Evolutionary conservation across 2,113 vertebrate genomes (phyloP), one percentile per base, ranked within the genome.

Genomic region (Camelus bactrianus): DNA sequence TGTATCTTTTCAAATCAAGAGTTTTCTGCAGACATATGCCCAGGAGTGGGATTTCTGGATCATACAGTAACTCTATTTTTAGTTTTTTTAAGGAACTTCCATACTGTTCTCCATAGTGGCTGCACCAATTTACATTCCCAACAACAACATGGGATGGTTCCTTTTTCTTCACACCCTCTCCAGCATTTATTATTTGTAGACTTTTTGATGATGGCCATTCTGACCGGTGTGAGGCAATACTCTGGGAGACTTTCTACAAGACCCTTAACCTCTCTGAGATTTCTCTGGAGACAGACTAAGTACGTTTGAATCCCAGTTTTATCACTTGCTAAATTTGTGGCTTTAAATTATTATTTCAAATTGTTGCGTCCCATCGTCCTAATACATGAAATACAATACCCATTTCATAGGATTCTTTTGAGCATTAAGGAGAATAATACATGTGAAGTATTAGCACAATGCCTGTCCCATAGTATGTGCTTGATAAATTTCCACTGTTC

Each of bases 301-400:
- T 75, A 16, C 10, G 46, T 87, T 75, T 80, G 28, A 92, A 88
- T 90, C 30, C 52, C 22, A 69, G 38, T 92, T 87, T 20, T 75
- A 6, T 64, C 20, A 94, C 12, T 69, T 83, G 35, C 46, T 90
- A 94, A 87, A 89, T 77, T 67, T 92, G 17, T 82, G 17, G 26
- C 5, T 77, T 96, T 87, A 81, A 96, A 76, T 88, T n/a, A 11
- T 52, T 79, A 52, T 89, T 93, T 92, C 70, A 93, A 89, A 76
- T 52, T 72, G 17, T 42, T 46, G 6, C 46, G 22, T 70, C 5
- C 67, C 38, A 42, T 22, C 95, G 16, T 81, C 52, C 58, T 92
- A 73, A 64, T 56, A 54, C 56, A 83, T 82, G 75, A 95, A 85
- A 77, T 82, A 58, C 19, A 75, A 35, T 54, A 75, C 38, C 22